These are phyloP conservation scores for Decapterus maruadsi DNA, from an alignment of 2,797 vertebrate species.

Conservation along the genomic window DNA sequence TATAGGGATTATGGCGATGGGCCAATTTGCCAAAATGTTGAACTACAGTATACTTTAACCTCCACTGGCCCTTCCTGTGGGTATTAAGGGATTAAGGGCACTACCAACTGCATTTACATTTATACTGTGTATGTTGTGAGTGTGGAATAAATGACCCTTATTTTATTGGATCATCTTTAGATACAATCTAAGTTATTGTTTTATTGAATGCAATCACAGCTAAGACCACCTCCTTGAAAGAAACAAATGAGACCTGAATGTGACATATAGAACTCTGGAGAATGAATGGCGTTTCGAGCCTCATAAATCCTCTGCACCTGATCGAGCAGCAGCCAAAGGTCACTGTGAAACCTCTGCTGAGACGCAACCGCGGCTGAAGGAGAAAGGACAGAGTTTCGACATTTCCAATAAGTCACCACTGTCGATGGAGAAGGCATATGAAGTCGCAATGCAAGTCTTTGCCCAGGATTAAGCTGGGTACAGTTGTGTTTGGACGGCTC, in stretches of 20 bases:
- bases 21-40: too few species aligned
- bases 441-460: conserved; percentile 69
- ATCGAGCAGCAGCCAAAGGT: conserved; percentile 45
- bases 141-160: not conserved
- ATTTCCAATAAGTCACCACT: conserved; percentile 72
- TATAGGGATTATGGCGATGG: too few species aligned
- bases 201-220: conserved; percentile 15
- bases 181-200: conserved; percentile 4
- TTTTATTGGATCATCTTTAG: conserved; percentile 21
- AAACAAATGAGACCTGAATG: conserved; percentile 40
- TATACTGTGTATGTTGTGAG: too few species aligned
- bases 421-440: conserved; percentile 73
- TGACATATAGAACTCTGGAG: conserved; percentile 10
- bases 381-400: conserved; percentile 36
- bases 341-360: conserved; percentile 21
- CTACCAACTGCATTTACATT: too few species aligned
- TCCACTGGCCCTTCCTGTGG: too few species aligned
- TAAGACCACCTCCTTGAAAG: not conserved
- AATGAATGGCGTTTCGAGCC: not conserved
- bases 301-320: conserved; percentile 40
- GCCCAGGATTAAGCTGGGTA: conserved; percentile 76
- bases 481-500: conserved; percentile 78
- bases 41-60: too few species aligned
- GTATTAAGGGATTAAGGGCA: too few species aligned
- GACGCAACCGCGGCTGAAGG: not conserved